Conservation (phyloP, 2,113 vertebrate species). For the rabbit (Oryctolagus cuniculus) region DNA sequence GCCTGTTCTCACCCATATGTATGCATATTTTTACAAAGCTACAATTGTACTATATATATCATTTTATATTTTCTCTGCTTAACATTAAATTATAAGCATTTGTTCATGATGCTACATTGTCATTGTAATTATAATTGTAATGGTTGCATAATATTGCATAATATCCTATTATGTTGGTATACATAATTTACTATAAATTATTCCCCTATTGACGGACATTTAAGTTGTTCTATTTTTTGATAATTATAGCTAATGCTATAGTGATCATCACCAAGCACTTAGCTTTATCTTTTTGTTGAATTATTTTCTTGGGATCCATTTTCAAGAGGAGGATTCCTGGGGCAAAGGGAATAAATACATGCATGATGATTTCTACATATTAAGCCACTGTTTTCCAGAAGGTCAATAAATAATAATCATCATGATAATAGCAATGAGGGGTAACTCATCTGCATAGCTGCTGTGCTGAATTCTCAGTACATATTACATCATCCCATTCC, state of each 20-base stretch:
- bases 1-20: constrained; percentile 3
- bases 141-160: constrained; percentile 63
- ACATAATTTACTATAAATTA: constrained; percentile 74
- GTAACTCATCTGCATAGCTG: neutral
- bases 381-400: constrained; percentile 40
- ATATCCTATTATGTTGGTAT: constrained; percentile 56
- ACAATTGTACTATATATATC: constrained; percentile 9
- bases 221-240: constrained; percentile 56
- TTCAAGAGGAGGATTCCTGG: constrained; percentile 43
- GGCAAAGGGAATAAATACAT: constrained; percentile 21
- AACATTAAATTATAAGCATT: constrained; percentile 74
- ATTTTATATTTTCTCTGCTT: constrained; percentile 58
- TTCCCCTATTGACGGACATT: constrained; percentile 75
- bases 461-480: neutral
- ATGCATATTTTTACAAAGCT: constrained; percentile 60
- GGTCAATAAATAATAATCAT: neutral
- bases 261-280: constrained; percentile 42
- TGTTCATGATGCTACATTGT: constrained; percentile 64
- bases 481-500: neutral
- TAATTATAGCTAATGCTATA: constrained; percentile 65
- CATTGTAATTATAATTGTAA: constrained; percentile 71
- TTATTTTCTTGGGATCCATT: constrained; percentile 69
- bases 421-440: neutral
- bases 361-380: neutral
- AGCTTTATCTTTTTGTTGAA: constrained; percentile 55